phyloP scores from a whole-genome alignment of 2,113 vertebrate species.

The Pseudorectes ferrugineus region DNA sequence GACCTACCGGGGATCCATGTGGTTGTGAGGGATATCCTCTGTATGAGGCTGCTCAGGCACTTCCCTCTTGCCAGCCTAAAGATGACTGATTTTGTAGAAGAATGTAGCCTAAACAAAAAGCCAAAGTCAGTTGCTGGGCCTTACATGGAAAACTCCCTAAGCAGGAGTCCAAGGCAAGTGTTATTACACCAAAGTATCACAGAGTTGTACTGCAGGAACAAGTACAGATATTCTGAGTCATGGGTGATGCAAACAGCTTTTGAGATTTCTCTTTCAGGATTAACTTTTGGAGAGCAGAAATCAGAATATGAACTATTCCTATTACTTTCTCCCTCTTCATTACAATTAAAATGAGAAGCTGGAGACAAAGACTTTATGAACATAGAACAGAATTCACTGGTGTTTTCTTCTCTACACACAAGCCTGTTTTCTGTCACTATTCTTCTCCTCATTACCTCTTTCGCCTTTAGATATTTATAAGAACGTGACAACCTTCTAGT shows the following conservation, averaged over 20 bases:
- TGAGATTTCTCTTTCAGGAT: not conserved
- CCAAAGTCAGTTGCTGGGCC: not conserved
- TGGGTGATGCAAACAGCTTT: not conserved
- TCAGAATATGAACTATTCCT: not conserved
- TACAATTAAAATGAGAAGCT: not conserved
- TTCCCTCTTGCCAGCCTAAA: not conserved
- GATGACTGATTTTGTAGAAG: not conserved
- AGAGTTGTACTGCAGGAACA: not conserved
- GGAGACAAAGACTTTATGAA: not conserved
- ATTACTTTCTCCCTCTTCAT: not conserved
- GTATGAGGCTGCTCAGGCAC: not conserved
- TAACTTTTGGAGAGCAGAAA: not conserved
- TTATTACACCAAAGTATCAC: not conserved
- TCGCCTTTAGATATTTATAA: not conserved
- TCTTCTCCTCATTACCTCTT: not conserved
- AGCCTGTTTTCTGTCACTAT: accelerated
- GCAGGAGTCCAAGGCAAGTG: not conserved
- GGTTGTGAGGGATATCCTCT: not conserved
- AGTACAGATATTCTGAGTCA: not conserved
- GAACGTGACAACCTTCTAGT: not conserved
- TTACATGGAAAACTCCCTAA: not conserved
- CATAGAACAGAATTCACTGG: not conserved
- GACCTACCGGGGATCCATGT: not conserved
- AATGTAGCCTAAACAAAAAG: not conserved
- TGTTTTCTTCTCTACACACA: not conserved